These are phyloP conservation scores for Liodrosophila aerea DNA, from an alignment of 2,888 invertebrate genomes.

Conservation along the genomic window DNA sequence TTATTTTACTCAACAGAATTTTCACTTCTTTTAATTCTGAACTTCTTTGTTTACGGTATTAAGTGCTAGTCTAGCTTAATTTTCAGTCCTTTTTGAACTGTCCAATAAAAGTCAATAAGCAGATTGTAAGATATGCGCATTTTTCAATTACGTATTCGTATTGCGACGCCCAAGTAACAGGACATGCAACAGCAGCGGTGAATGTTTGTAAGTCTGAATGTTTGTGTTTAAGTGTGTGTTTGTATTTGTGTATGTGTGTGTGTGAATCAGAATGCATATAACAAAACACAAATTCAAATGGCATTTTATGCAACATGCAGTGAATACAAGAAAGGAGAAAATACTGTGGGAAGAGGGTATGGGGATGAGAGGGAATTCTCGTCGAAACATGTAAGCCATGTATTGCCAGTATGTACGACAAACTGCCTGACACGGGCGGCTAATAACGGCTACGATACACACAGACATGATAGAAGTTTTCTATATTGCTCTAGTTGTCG, in stretches of 20 bases:
- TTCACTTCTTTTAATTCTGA: too few relatives aligned
- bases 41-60: neutral
- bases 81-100: conserved; percentile 44
- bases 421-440: conserved; percentile 73
- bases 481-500: neutral
- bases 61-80: conserved; percentile 4
- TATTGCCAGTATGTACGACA: conserved; percentile 75
- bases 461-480: conserved; percentile 17
- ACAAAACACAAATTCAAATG: conserved; percentile 74
- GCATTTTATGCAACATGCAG: conserved; percentile 56
- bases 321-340: neutral
- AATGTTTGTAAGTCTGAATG: neutral
- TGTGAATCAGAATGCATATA: conserved; percentile 15
- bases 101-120: conserved; percentile 76
- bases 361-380: conserved; percentile 1
- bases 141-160: conserved; percentile 71
- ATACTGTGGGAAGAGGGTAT: neutral
- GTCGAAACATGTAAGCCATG: conserved; percentile 68
- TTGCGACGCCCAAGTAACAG: conserved; percentile 23
- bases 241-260: neutral
- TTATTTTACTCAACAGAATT: too few relatives aligned
- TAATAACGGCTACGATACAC: conserved; percentile 56
- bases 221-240: neutral
- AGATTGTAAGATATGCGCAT: conserved; percentile 64
- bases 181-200: neutral